Evolutionary conservation across 2,888 invertebrate species (phyloP).

Genomic region (Drosophila tanythrix): DNA sequence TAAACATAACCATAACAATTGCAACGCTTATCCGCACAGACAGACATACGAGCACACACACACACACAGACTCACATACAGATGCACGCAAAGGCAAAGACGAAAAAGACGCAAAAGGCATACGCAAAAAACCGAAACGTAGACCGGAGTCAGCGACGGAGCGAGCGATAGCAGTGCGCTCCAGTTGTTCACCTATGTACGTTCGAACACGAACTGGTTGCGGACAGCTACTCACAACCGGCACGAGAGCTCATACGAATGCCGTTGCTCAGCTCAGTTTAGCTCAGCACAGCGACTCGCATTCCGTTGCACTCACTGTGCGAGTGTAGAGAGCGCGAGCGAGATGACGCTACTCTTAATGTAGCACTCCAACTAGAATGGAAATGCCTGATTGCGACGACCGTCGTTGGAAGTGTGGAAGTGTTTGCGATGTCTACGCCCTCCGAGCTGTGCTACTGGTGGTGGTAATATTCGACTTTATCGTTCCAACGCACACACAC

Average conservation of each 20-base stretch:
- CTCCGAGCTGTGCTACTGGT: conserved; percentile 47
- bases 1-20: conserved; percentile 69
- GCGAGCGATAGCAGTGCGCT: conserved; percentile 63
- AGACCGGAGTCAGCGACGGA: conserved; percentile 44
- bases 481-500: conserved; percentile 51
- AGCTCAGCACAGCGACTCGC: conserved; percentile 34
- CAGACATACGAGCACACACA: conserved; percentile 25
- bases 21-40: conserved; percentile 61
- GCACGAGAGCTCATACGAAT: conserved; percentile 68
- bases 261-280: conserved; percentile 56
- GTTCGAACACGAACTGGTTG: conserved; percentile 85
- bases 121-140: conserved; percentile 42
- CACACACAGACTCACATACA: conserved; percentile 26
- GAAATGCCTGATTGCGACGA: conserved; percentile 29
- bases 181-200: conserved; percentile 84
- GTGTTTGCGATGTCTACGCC: conserved; percentile 47
- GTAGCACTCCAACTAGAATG: conserved; percentile 62
- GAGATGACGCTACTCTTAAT: conserved; percentile 52
- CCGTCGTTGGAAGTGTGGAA: conserved; percentile 44
- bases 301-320: conserved; percentile 67
- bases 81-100: conserved; percentile 49
- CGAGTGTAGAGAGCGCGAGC: conserved; percentile 40
- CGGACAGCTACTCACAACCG: conserved; percentile 62
- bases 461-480: conserved; percentile 41
- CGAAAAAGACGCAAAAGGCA: conserved; percentile 23